phyloP scores from a whole-genome alignment of 2,888 invertebrate species.

The Epinotia ramella region DNA sequence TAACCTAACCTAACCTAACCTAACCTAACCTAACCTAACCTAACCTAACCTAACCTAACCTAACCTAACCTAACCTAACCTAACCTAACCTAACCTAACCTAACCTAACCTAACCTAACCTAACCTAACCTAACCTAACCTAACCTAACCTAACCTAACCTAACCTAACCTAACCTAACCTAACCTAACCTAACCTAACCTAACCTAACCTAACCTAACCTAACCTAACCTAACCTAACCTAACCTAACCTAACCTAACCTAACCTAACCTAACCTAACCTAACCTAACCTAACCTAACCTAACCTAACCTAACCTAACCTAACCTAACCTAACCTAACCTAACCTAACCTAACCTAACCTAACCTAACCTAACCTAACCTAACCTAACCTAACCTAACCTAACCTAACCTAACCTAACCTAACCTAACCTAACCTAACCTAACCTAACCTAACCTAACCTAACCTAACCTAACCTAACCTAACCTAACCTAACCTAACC shows the following conservation, averaged over 20 bases:
- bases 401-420: slow-evolving; percentile 46
- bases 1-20: slow-evolving; percentile 46
- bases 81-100: no score
- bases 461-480: slow-evolving; percentile 44
- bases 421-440: slow-evolving; percentile 38
- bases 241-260: slow-evolving; percentile 42
- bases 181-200: slow-evolving; percentile 46
- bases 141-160: slow-evolving; percentile 45
- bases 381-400: slow-evolving; percentile 49
- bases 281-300: slow-evolving; percentile 46
- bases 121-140: slow-evolving; percentile 45
- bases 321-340: slow-evolving; percentile 48
- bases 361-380: slow-evolving; percentile 49
- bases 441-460: slow-evolving; percentile 41
- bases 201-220: slow-evolving; percentile 44
- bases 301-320: slow-evolving; percentile 46
- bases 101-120: no score
- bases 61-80: no score
- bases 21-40: slow-evolving; percentile 48
- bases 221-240: slow-evolving; percentile 42
- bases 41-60: slow-evolving; percentile 45
- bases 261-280: slow-evolving; percentile 38
- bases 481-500: slow-evolving; percentile 47
- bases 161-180: slow-evolving; percentile 46
- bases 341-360: slow-evolving; percentile 48